Evolutionary conservation across 2,888 invertebrate species (phyloP), one percentile per base, ranked within the genome.

Genomic region (Volucella zonaria): DNA sequence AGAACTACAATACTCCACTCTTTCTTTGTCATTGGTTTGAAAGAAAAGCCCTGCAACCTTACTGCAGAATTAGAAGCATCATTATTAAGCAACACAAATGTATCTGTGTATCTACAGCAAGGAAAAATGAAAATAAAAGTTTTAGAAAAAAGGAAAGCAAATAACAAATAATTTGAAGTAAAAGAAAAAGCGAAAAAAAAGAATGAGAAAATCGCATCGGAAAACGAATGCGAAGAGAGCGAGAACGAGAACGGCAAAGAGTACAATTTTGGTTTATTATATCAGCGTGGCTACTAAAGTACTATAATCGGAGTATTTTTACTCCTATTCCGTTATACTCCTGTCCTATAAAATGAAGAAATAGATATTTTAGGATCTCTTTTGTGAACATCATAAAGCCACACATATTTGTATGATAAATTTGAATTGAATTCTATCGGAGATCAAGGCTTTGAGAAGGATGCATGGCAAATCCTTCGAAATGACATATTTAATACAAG

Each of bases 41-140:
- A 58, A 14, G 15, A 40, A 58, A 40, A 11, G 10, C 9, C 40
- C 54, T 54, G 10, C 56, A 71, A 49, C 43, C 43, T 59, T 59
- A 59, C 18, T 71, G 68, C 18, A 15, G 38, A 49, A 3, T 31
- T 11, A 9, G 23, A 59, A 40, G 40, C 58, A 42, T 52, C 42
- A 42, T 15, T 8, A 18, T 54, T 18, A 23, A 12, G 8, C 3
- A 12, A 23, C 1, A 18, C 1, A 18, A 62, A 62, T 73, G 76
- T 67, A 45, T 67, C 52, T 68, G 40, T 58, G 58, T 15, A 51
- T 66, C 75, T 38, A 9, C 59, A 52, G 66, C 54, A 10, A 42
- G 43, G 70, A 73, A 85, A 81, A 85, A 85, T 81, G 85, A 85
- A 85, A 85, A 85, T 81, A 85, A 85, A 85, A 85, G 85, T 85